Evolutionary conservation across 2,888 invertebrate genomes (phyloP).

Genomic region (Eristalis intricaria): DNA sequence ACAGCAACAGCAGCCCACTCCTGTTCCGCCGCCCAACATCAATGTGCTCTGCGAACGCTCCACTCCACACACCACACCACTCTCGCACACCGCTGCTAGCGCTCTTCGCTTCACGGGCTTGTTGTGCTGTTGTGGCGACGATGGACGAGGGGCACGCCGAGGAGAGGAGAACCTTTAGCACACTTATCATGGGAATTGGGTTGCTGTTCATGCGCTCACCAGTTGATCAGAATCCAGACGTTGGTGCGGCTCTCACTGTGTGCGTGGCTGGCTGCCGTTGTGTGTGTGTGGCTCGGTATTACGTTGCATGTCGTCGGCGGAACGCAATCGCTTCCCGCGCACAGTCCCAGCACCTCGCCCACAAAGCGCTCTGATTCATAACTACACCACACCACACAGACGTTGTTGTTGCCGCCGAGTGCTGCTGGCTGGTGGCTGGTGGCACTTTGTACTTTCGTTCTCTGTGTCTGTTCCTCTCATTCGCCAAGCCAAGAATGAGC

Average conservation of each 20-base stretch:
- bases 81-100: background rate
- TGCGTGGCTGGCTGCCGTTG: slow-evolving; percentile 8
- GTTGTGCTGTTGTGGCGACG: background rate
- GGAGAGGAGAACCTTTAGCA: slow-evolving; percentile 56
- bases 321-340: slow-evolving; percentile 18
- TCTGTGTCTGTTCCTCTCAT: background rate
- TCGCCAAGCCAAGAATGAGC: background rate
- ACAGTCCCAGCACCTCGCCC: background rate
- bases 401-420: slow-evolving; percentile 3
- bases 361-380: slow-evolving; percentile 59
- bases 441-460: slow-evolving; percentile 30
- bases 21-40: background rate
- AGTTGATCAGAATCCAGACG: slow-evolving; percentile 70
- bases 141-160: background rate
- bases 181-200: slow-evolving; percentile 72
- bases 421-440: too few species aligned
- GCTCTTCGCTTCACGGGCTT: background rate
- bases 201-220: slow-evolving; percentile 72
- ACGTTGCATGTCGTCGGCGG: slow-evolving; percentile 55
- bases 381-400: slow-evolving; percentile 14
- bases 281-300: slow-evolving; percentile 41
- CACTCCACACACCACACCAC: background rate
- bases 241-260: slow-evolving; percentile 10
- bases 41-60: background rate
- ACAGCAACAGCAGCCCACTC: background rate